Evolutionary conservation across 1,140 invertebrate genomes (phyloP).

Genomic region (Heliconius nattereri): DNA sequence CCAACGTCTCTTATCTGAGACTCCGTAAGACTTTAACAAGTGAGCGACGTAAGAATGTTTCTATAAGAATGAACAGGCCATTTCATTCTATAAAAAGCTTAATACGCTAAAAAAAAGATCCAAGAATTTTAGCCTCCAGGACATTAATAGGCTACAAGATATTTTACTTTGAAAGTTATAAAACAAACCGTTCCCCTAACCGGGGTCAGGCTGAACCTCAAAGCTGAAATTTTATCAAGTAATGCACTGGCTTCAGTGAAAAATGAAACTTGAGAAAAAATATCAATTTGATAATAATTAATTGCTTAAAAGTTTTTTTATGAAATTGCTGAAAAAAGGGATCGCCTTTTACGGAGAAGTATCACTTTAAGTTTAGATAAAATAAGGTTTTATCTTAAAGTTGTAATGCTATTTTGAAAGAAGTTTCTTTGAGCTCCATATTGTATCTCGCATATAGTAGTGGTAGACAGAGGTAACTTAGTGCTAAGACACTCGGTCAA

Average conservation of each 20-base stretch:
- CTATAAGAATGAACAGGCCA: constrained; percentile 19
- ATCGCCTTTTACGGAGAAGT: neutral
- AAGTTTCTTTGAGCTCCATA: neutral
- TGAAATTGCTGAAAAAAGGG: neutral
- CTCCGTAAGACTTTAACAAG: constrained; percentile 6
- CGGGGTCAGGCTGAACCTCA: constrained; percentile 31
- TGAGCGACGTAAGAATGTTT: constrained; percentile 12
- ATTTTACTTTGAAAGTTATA: constrained; percentile 48
- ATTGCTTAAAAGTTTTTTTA: constrained; percentile 22
- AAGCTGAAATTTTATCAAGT: too few species aligned
- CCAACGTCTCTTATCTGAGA: neutral
- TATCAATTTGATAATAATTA: constrained; percentile 44
- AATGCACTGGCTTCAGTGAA: too few species aligned
- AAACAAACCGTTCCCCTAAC: constrained; percentile 39
- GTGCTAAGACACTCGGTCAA: too few species aligned
- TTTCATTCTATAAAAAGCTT: constrained; percentile 22
- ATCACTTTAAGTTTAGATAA: neutral
- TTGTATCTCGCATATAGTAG: neutral
- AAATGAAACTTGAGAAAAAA: constrained; percentile 33
- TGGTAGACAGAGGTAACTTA: neutral
- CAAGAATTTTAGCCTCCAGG: constrained; percentile 25
- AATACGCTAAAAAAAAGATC: constrained; percentile 31
- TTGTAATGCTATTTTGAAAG: neutral
- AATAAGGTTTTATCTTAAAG: neutral
- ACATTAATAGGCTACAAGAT: constrained; percentile 44